Evolutionary conservation across 2,888 invertebrate species (phyloP).

Genomic region (Cheilosia pagana): DNA sequence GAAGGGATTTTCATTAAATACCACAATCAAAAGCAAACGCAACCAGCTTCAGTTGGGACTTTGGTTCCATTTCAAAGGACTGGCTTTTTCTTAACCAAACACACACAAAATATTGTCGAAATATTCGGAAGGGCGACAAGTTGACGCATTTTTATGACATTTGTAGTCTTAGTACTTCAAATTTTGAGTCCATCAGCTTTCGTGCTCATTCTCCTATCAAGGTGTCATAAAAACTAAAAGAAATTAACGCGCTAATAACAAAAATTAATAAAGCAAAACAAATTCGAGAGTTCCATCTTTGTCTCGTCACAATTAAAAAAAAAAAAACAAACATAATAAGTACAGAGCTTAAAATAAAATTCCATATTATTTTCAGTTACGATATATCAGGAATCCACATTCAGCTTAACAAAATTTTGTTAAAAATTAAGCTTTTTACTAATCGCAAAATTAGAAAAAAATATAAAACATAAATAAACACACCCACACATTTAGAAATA

Average conservation of each 20-base stretch:
- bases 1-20: slow-evolving; percentile 28
- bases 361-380: slow-evolving; percentile 44
- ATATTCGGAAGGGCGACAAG: slow-evolving; percentile 7
- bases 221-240: slow-evolving; percentile 46
- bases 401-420: slow-evolving; percentile 52
- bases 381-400: slow-evolving; percentile 43
- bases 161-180: not conserved
- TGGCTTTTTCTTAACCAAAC: slow-evolving; percentile 9
- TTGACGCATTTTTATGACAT: slow-evolving; percentile 28
- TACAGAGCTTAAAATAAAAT: slow-evolving; percentile 69
- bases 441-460: slow-evolving; percentile 55
- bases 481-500: slow-evolving; percentile 47
- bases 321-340: slow-evolving; percentile 65
- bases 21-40: slow-evolving; percentile 12
- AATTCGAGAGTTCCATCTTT: slow-evolving; percentile 25
- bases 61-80: slow-evolving; percentile 7
- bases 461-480: slow-evolving; percentile 46
- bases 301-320: slow-evolving; percentile 44
- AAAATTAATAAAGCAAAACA: slow-evolving; percentile 34
- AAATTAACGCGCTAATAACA: slow-evolving; percentile 16
- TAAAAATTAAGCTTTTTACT: slow-evolving; percentile 60
- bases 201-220: not conserved
- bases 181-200: not conserved
- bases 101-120: not conserved
- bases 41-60: slow-evolving; percentile 36